These are phyloP conservation scores for Lucifuga dentata DNA, from an alignment of 2,113 vertebrate species.

Conservation along the genomic window DNA sequence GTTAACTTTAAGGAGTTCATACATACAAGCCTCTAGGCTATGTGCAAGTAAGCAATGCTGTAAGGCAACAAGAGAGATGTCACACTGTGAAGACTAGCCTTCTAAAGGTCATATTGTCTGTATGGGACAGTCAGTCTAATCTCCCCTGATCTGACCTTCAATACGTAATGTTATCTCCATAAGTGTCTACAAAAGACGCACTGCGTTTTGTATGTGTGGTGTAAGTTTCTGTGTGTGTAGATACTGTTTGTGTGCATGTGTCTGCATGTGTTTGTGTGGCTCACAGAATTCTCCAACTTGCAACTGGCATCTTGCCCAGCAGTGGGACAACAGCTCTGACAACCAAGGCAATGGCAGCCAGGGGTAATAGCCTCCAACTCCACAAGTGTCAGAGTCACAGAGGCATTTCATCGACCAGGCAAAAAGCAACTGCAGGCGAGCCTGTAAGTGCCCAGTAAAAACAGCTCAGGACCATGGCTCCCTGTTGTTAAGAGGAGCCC, in stretches of 20 bases:
- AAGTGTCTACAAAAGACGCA: conserved; percentile 53
- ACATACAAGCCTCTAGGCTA: conserved; percentile 5
- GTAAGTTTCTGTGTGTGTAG: conserved; percentile 27
- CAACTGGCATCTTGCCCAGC: conserved; percentile 52
- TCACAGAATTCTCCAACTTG: conserved; percentile 33
- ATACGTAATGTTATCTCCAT: conserved; percentile 67
- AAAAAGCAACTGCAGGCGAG: conserved; percentile 37
- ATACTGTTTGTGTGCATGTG: no score
- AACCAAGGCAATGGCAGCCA: conserved; percentile 46
- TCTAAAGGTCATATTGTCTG: conserved; percentile 79
- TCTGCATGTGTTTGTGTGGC: conserved; percentile 10
- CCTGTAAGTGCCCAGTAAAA: conserved; percentile 38
- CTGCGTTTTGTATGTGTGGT: conserved; percentile 28
- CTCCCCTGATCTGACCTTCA: conserved; percentile 73
- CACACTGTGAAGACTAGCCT: conserved; percentile 50
- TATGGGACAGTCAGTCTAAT: conserved; percentile 61
- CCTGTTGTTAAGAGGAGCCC: conserved; percentile 36
- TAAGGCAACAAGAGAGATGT: conserved; percentile 43
- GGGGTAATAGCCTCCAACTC: conserved; percentile 59
- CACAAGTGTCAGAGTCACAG: conserved; percentile 40
- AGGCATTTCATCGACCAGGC: conserved; percentile 47
- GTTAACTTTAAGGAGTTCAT: conserved; percentile 24
- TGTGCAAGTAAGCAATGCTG: conserved; percentile 36
- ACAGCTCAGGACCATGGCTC: conserved; percentile 23
- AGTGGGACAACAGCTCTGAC: conserved; percentile 51